Evolutionary conservation across 2,888 invertebrate species (phyloP), one percentile per base, ranked within the genome.

Genomic region (Lapara coniferarum): DNA sequence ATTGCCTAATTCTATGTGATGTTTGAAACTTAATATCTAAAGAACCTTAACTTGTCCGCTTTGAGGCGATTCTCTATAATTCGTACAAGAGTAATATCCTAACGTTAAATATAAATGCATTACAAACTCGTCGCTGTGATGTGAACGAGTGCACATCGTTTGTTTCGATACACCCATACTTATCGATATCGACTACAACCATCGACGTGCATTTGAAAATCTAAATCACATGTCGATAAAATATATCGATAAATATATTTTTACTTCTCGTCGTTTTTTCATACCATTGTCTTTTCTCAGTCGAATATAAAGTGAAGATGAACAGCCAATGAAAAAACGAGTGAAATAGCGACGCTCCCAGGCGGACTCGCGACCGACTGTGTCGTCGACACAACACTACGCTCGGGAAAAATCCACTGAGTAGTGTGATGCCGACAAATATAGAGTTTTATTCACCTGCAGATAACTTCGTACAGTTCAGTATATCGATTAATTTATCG

Each of bases 81-180:
- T 63, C 63, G 16, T 46, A 5, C 71, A 72, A 73, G 72, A 69
- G 53, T 77, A 77, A 74, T 69, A 69, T 73, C 71, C 71, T 66
- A 74, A 67, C 70, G 74, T 77, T 80, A 83, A 83, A 80, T 83
- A 89, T 91, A 91, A 91, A 91, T 91, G 91, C 91, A 89, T 82
- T 84, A 84, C 78, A 84, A 87, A 85, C 87, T 87, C 88, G 81
- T 75, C 71, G 74, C 72, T 81, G 85, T 82, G 85, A 83, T 81
- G 85, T 81, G 73, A 76, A 75, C 78, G 73, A 77, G 78, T 74
- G 70, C 71, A 68, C 69, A 69, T 66, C 37, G 66, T 49, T n/a
- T 19, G 14, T 14, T 19, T 25, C 67, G 49, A 70, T 19, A 46
- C 46, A 52, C 0, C 6, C 13, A 52, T 52, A n/a, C 14, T 51